Evolutionary conservation across 2,113 vertebrate genomes (phyloP), one percentile per base, ranked within the genome.

Genomic region (Seriola quinqueradiata): DNA sequence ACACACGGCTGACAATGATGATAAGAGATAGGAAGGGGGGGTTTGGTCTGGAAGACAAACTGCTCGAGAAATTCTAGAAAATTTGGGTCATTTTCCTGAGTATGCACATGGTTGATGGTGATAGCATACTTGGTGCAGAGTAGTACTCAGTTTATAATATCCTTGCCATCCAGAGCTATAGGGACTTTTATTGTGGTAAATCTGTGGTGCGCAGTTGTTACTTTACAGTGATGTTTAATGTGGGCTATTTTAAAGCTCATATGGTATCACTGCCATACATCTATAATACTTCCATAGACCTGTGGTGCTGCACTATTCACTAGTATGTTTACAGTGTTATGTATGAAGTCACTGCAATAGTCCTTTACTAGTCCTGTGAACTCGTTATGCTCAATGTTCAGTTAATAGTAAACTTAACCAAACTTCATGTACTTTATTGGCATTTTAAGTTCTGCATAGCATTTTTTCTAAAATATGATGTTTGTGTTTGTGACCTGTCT

Each of bases 21-120:
- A 93, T 91, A 93, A 92, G 83, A 69, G 38, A 81, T 12, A 75
- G 23, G 50, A 54, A 28, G 25, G 60, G 32, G 28, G 82, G 72
- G 88, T 65, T 75, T 55, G 65, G 34, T 8, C 8, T 11, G 59
- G 52, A n/a, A 59, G 52, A 77, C 70, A 59, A 19, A 25, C n/a
- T 85, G 36, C 78, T 61, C 0, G 0, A 79, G 77, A 86, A 89
- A 77, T 90, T 85, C 70, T 16, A 19, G 8, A 74, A 66, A 88
- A 85, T 4, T 14, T 19, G 14, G n/a, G 17, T 0, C 19, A 2
- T 50, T 58, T 86, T 44, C 44, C 25, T 8, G 12, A 21, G 58
- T 1, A 55, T 34, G 13, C 17, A 3, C 61, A 25, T 73, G 72
- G 23, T 16, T 36, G 72, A 19, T 60, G 23, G 14, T 52, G 79